phyloP scores from a whole-genome alignment of 1,140 invertebrate genomes.

The Thalassaphorura encarpata region DNA sequence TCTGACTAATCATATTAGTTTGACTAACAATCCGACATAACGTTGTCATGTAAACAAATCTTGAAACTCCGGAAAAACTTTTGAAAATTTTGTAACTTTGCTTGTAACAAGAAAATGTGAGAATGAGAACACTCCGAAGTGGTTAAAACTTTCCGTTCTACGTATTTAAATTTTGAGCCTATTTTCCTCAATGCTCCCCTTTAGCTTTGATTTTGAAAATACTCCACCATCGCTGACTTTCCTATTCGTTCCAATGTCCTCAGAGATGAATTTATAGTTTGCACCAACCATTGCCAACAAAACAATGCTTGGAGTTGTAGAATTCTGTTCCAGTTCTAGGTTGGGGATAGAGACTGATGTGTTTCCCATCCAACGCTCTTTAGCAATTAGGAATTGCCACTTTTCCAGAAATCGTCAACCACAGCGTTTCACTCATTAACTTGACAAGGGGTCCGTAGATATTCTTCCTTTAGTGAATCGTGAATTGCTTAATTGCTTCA shows the following conservation, averaged over 20 bases:
- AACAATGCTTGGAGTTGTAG: conserved; percentile 38
- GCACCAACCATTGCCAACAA: conserved; percentile 31
- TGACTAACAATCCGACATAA: too few relatives aligned
- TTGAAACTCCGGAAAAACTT: too few relatives aligned
- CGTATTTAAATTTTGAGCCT: conserved; percentile 14
- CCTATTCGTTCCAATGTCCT: conserved; percentile 33
- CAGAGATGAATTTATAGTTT: conserved; percentile 27
- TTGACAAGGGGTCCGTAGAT: neutral
- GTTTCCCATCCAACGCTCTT: conserved; percentile 37
- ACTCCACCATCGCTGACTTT: conserved; percentile 30
- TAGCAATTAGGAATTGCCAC: conserved; percentile 34
- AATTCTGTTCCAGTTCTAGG: conserved; percentile 28
- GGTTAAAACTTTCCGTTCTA: too few relatives aligned
- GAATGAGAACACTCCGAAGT: too few relatives aligned
- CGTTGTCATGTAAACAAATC: too few relatives aligned
- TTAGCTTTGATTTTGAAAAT: conserved; percentile 24
- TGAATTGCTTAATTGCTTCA: neutral
- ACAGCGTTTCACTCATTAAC: neutral
- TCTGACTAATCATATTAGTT: too few relatives aligned
- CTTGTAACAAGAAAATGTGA: too few relatives aligned
- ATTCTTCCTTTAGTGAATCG: neutral
- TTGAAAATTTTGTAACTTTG: too few relatives aligned
- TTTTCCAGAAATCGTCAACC: conserved; percentile 20
- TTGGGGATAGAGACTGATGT: conserved; percentile 32
- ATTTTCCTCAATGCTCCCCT: conserved; percentile 18